Evolutionary conservation across 2,888 invertebrate genomes (phyloP).

Genomic region (Noctua fimbriata): DNA sequence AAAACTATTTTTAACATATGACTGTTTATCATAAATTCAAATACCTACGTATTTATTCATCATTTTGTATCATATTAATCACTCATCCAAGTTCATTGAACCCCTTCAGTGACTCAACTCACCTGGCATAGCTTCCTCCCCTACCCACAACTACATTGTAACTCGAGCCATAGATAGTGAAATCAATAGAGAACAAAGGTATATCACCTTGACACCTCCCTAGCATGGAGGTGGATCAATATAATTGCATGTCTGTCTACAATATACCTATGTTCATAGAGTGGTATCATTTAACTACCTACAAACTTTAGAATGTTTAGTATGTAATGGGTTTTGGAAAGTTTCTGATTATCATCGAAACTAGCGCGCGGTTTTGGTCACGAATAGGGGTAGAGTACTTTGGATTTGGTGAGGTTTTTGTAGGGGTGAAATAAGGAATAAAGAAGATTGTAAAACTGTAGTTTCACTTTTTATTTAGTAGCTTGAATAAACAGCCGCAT

Average conservation of each 20-base stretch:
- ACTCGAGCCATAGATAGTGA: conserved; percentile 43
- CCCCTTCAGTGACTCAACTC: conserved; percentile 29
- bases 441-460: too few relatives aligned
- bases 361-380: conserved; percentile 9
- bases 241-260: conserved; percentile 40
- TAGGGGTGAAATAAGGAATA: background rate
- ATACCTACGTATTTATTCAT: background rate
- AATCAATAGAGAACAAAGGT: conserved; percentile 48
- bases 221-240: conserved; percentile 40
- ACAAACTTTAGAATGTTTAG: conserved; percentile 36
- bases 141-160: conserved; percentile 5
- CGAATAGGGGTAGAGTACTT: conserved; percentile 7
- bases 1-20: background rate
- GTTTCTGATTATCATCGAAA: conserved; percentile 40
- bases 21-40: conserved; percentile 19
- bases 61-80: conserved; percentile 7
- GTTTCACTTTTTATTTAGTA: conserved; percentile 8
- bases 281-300: conserved; percentile 1
- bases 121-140: conserved; percentile 16
- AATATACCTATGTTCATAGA: conserved; percentile 8
- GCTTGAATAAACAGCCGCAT: background rate
- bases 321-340: conserved; percentile 15
- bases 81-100: conserved; percentile 23
- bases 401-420: conserved; percentile 2
- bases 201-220: conserved; percentile 42